phyloP scores from a whole-genome alignment of 2,888 invertebrate genomes.

The Lathronympha strigana region DNA sequence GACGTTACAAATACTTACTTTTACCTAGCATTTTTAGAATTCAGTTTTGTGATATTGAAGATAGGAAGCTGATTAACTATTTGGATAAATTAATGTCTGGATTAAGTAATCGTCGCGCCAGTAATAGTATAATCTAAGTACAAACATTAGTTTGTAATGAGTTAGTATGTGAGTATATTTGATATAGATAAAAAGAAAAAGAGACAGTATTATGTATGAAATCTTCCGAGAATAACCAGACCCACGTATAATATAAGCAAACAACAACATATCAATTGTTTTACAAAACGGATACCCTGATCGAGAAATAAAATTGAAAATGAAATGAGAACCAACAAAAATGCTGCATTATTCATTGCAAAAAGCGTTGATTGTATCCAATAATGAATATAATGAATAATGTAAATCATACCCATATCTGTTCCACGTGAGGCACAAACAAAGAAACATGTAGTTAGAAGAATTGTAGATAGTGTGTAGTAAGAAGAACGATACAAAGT shows the following conservation, averaged over 20 bases:
- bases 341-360: neutral
- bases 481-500: neutral
- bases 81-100: neutral
- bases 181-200: neutral
- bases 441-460: slow-evolving; percentile 45
- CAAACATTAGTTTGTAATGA: neutral
- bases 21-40: too few species aligned
- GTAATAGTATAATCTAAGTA: neutral
- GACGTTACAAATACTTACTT: too few species aligned
- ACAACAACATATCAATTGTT: too few species aligned
- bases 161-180: neutral
- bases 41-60: neutral
- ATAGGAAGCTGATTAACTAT: neutral
- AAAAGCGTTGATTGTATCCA: slow-evolving; percentile 21
- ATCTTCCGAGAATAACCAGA: neutral
- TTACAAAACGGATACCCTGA: neutral
- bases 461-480: slow-evolving; percentile 3
- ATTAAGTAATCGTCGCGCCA: neutral
- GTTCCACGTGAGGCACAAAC: slow-evolving; percentile 64
- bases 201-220: neutral
- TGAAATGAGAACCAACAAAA: neutral
- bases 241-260: neutral
- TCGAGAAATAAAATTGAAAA: neutral
- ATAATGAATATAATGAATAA: slow-evolving; percentile 25
- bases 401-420: slow-evolving; percentile 74